Evolutionary conservation across 2,797 vertebrate species (phyloP).

Genomic region (Squalus acanthias): DNA sequence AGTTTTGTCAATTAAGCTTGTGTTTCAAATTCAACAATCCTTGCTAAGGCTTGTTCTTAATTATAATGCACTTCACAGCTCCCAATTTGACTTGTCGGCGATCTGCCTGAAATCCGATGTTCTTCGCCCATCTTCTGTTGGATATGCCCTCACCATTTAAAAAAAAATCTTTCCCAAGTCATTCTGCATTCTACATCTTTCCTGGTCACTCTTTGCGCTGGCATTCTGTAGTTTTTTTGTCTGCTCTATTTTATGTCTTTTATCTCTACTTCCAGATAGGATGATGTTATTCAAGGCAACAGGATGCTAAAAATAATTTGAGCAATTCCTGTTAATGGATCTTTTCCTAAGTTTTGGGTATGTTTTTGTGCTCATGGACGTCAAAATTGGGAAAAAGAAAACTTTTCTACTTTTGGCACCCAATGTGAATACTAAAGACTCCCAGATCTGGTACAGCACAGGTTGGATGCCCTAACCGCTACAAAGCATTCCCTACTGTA

Average conservation of each 20-base stretch:
- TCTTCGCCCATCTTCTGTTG: background rate
- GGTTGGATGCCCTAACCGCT: background rate
- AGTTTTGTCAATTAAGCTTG: background rate
- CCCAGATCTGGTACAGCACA: background rate
- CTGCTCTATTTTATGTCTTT: background rate
- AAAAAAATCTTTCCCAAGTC: background rate
- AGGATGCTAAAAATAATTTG: background rate
- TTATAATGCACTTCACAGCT: background rate
- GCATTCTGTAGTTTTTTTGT: background rate
- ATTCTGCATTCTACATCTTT: background rate
- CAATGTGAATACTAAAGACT: background rate
- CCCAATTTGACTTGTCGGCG: background rate
- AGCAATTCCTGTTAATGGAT: background rate
- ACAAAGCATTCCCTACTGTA: background rate
- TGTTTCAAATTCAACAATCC: background rate
- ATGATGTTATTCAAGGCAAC: background rate
- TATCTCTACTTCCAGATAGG: background rate
- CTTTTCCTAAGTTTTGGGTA: background rate
- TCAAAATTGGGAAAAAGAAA: background rate
- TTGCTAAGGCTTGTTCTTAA: background rate
- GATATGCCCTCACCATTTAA: too few species aligned
- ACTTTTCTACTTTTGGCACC: background rate
- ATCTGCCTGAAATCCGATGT: background rate
- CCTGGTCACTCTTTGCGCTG: background rate
- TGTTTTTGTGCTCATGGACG: background rate